phyloP scores from a whole-genome alignment of 2,888 invertebrate genomes.

The Crossocerus cetratus region DNA sequence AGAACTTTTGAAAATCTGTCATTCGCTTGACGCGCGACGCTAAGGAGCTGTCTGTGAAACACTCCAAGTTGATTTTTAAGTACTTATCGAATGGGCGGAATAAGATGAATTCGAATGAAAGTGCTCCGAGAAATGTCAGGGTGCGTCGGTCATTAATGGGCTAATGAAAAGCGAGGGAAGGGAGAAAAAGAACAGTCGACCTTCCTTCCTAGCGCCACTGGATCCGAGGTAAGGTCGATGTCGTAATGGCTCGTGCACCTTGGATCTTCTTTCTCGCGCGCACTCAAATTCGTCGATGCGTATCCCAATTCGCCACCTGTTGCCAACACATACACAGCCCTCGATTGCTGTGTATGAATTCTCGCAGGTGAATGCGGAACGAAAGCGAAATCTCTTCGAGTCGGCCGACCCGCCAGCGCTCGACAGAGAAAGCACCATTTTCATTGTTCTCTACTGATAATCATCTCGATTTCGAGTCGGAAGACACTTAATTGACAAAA shows the following conservation, averaged over 20 bases:
- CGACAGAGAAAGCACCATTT: neutral
- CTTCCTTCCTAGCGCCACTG: conserved; percentile 20
- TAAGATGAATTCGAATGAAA: too few relatives aligned
- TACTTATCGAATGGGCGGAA: too few relatives aligned
- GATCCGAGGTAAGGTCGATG: conserved; percentile 38
- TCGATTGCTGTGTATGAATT: too few relatives aligned
- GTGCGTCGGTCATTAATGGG: too few relatives aligned
- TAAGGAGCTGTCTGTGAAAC: too few relatives aligned
- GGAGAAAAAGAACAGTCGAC: conserved; percentile 8
- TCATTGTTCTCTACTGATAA: neutral
- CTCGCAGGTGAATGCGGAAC: neutral
- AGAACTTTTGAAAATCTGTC: too few relatives aligned
- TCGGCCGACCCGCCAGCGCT: neutral
- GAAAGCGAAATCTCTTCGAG: neutral
- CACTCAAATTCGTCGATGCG: conserved; percentile 27
- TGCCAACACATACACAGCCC: neutral
- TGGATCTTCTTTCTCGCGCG: conserved; percentile 17
- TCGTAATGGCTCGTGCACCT: conserved; percentile 25
- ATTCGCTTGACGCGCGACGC: too few relatives aligned
- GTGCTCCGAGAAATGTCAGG: too few relatives aligned
- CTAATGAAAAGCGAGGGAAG: neutral
- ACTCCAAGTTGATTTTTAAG: too few relatives aligned
- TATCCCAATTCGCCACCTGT: conserved; percentile 15
- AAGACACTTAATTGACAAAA: too few relatives aligned
- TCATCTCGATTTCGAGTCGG: too few relatives aligned